Conservation (phyloP, 2,113 vertebrate genomes). For the Triplophysa tibetana region DNA sequence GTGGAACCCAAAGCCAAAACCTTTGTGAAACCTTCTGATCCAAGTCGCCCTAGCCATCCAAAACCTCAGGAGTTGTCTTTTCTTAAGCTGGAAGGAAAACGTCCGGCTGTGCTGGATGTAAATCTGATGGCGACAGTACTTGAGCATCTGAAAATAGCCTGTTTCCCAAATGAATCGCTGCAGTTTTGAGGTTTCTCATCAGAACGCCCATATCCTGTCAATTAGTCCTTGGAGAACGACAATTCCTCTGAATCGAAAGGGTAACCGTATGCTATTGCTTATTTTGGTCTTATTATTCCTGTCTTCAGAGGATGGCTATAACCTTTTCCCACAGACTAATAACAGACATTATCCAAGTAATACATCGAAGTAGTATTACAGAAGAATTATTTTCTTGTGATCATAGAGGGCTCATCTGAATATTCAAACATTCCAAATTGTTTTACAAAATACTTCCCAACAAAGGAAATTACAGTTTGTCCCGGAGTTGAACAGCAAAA, state of each 20-base stretch:
- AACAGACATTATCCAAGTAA: not conserved
- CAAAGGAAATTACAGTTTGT: no score
- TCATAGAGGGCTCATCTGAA: not conserved
- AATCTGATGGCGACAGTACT: slow-evolving; percentile 13
- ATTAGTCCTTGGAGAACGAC: slow-evolving; percentile 16
- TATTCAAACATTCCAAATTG: no score
- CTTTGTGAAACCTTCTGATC: slow-evolving; percentile 19
- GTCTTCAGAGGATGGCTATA: not conserved
- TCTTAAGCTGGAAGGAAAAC: slow-evolving; percentile 11
- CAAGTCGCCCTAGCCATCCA: not conserved
- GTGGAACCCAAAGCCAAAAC: not conserved
- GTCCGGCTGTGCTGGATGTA: not conserved
- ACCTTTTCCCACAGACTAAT: not conserved
- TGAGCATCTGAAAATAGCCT: not conserved
- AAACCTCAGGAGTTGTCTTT: slow-evolving; percentile 21
- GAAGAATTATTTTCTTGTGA: not conserved
- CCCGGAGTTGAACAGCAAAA: no score
- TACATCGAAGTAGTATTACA: not conserved
- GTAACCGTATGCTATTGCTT: not conserved
- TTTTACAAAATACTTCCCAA: no score
- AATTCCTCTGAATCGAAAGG: slow-evolving; percentile 2
- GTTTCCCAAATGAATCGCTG: slow-evolving; percentile 6
- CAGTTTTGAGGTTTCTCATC: no score
- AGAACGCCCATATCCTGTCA: slow-evolving; percentile 10
- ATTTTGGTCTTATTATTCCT: not conserved